Conservation (phyloP, 2,797 vertebrate genomes). For the Sebastes minor region DNA sequence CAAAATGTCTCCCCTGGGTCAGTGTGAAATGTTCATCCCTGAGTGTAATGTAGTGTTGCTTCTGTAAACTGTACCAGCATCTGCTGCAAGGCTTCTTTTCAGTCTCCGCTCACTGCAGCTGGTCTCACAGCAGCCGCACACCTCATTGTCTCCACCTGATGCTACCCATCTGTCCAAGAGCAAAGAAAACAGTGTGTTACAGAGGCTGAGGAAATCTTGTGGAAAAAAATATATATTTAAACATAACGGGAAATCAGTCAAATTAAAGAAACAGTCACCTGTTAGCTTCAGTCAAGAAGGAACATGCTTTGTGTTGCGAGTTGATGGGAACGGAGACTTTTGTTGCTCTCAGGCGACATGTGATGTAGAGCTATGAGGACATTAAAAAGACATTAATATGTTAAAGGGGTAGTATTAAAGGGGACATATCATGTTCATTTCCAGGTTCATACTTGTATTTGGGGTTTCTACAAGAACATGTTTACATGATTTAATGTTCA, state of each 20-base stretch:
- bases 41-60: not conserved
- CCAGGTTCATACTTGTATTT: too few species aligned
- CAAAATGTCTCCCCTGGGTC: not conserved
- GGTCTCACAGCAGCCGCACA: constrained; percentile 75
- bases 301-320: constrained; percentile 69
- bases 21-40: not conserved
- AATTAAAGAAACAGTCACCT: constrained; percentile 30
- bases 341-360: constrained; percentile 68
- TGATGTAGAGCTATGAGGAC: constrained; percentile 70
- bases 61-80: constrained; percentile 46
- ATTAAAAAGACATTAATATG: not conserved
- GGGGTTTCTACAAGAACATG: too few species aligned
- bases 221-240: not conserved
- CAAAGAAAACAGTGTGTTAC: not conserved
- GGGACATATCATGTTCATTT: too few species aligned
- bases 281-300: constrained; percentile 56
- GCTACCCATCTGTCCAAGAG: constrained; percentile 75
- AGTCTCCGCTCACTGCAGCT: constrained; percentile 47
- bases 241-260: not conserved
- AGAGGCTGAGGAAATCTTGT: not conserved
- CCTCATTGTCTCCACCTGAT: constrained; percentile 72
- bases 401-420: not conserved
- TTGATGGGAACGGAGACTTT: constrained; percentile 13
- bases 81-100: constrained; percentile 46
- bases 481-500: too few species aligned